These are phyloP conservation scores for Timema podura DNA, from an alignment of 2,888 invertebrate species.

Conservation along the genomic window DNA sequence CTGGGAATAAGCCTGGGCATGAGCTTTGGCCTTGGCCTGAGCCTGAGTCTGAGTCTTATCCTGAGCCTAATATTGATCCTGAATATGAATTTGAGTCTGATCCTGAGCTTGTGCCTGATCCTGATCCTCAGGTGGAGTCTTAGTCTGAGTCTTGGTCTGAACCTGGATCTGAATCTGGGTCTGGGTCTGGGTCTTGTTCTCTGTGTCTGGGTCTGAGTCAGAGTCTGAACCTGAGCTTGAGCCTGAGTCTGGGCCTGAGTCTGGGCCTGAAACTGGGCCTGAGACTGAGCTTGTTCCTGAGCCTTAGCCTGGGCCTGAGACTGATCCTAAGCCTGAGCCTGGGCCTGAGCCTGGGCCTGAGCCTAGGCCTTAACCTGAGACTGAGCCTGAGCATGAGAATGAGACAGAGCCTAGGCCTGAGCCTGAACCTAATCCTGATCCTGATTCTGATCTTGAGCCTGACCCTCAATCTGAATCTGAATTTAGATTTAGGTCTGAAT, in stretches of 20 bases:
- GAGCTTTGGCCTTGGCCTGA: neutral
- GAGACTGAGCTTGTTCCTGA: too few relatives aligned
- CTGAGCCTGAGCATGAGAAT: neutral
- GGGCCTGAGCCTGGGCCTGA: neutral
- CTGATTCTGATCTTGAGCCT: slow-evolving; percentile 3
- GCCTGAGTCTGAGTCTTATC: too few relatives aligned
- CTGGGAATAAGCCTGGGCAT: neutral
- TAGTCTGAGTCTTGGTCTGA: too few relatives aligned
- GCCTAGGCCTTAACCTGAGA: neutral
- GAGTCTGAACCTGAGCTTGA: slow-evolving; percentile 4
- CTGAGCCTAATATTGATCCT: too few relatives aligned
- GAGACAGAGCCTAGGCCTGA: neutral
- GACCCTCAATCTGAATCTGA: neutral
- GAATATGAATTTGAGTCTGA: too few relatives aligned
- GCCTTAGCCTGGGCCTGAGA: too few relatives aligned
- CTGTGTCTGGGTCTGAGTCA: neutral
- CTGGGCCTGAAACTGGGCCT: slow-evolving; percentile 24
- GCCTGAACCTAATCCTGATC: too few relatives aligned
- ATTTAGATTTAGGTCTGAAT: neutral
- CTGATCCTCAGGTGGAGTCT: too few relatives aligned
- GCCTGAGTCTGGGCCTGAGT: neutral
- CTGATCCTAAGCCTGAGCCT: too few relatives aligned
- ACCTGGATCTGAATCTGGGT: neutral
- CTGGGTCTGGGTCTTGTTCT: neutral
- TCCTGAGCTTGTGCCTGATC: neutral